These are phyloP conservation scores for Orthonyx spaldingii DNA, from an alignment of 2,113 vertebrate genomes.

Conservation along the genomic window DNA sequence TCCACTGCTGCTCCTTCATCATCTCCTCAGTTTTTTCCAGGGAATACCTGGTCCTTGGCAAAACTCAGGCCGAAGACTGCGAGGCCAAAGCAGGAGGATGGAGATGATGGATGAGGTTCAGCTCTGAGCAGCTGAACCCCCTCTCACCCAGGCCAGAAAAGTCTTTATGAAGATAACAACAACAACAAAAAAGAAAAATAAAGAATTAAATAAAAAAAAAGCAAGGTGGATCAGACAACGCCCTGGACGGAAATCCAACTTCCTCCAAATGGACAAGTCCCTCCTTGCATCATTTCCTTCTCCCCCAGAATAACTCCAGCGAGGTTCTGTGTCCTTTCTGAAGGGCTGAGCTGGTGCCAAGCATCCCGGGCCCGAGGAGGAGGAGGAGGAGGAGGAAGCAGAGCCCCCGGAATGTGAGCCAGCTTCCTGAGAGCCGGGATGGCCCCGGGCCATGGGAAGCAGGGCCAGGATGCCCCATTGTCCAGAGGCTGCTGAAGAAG, in stretches of 20 bases:
- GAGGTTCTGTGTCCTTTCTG: not conserved
- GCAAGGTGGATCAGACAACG: not conserved
- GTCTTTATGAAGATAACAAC: not conserved
- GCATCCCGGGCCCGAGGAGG: not conserved
- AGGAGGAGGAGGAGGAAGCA: not conserved
- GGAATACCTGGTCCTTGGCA: not conserved
- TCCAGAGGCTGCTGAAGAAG: conserved; percentile 12
- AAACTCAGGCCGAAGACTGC: not conserved
- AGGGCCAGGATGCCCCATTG: not conserved
- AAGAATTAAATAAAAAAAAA: not conserved
- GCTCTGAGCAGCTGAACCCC: not conserved
- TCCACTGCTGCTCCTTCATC: not conserved
- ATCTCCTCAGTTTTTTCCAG: not conserved
- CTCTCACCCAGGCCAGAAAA: not conserved
- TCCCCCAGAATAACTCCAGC: conserved; percentile 51
- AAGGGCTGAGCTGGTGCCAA: conserved; percentile 8
- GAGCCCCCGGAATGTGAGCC: not conserved
- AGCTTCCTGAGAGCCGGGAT: not conserved
- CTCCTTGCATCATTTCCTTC: conserved; percentile 67
- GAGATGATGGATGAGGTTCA: too few species aligned
- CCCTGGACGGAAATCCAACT: conserved; percentile 54
- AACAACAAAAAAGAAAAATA: not conserved
- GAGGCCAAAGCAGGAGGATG: not conserved
- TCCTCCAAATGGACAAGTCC: conserved; percentile 57
- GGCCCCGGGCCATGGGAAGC: not conserved